A percentile compares a stretch with the other conserved stretches of the same genome.
Conservation (phyloP, 2,113 vertebrate genomes). For the Rhineura floridana region DNA sequence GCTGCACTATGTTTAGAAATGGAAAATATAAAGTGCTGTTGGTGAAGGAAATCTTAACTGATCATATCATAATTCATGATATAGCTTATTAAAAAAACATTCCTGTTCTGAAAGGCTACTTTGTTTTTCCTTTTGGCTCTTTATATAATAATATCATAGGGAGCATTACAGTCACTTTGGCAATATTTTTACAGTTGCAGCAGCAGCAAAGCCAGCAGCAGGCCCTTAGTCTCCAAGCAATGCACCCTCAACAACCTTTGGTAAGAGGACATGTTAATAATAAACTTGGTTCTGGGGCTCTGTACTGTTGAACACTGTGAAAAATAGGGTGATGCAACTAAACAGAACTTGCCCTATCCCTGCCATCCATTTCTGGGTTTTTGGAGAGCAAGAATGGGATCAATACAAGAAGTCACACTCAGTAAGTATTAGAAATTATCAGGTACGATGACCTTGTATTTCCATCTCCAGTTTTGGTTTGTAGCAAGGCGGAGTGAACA, state of each 20-base stretch:
- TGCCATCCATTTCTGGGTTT: background rate
- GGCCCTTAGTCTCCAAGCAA: slow-evolving; percentile 69
- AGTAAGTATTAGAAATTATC: background rate
- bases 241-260: slow-evolving; percentile 77
- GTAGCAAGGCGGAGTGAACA: background rate
- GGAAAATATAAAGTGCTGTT: background rate
- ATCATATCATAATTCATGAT: background rate
- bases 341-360: background rate
- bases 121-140: background rate
- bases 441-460: background rate
- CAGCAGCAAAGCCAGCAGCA: slow-evolving; percentile 63
- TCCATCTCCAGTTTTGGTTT: background rate
- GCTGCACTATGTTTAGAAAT: background rate
- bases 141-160: accelerated
- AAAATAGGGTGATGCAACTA: no score
- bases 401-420: background rate
- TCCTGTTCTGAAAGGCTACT: background rate
- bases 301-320: background rate
- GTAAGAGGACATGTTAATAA: slow-evolving; percentile 55
- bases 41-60: background rate
- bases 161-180: background rate
- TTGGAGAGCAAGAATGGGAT: background rate
- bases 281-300: background rate
- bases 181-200: slow-evolving; percentile 29
- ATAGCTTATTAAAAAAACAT: accelerated